These are phyloP conservation scores for Xestobium rufovillosum DNA, from an alignment of 2,888 invertebrate genomes.

Conservation along the genomic window DNA sequence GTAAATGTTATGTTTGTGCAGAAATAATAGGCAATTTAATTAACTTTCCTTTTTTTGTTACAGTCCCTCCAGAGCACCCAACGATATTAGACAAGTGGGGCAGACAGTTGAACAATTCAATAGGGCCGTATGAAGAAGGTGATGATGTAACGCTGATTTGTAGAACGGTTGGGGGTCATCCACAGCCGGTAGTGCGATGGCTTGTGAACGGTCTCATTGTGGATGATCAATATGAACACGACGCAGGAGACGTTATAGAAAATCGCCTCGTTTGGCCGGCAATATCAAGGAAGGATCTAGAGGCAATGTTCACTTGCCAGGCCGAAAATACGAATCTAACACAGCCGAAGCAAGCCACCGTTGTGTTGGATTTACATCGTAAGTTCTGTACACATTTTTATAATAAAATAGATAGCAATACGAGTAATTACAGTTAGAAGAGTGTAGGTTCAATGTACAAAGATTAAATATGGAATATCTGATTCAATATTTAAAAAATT, in stretches of 20 bases:
- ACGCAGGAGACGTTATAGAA: conserved; percentile 79
- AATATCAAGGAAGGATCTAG: conserved; percentile 70
- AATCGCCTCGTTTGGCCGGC: conserved; percentile 70
- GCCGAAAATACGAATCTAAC: conserved; percentile 79
- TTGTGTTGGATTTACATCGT: conserved; percentile 73
- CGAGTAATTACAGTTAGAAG: no score
- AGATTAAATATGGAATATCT: no score
- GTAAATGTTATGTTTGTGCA: no score
- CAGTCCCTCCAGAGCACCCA: conserved; percentile 84
- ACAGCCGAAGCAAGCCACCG: conserved; percentile 68
- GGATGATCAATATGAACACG: conserved; percentile 77
- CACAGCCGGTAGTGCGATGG: conserved; percentile 77
- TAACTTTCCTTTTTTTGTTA: conserved; percentile 36
- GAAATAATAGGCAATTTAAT: no score
- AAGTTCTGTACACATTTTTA: no score
- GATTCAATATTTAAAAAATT: no score
- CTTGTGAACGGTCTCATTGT: conserved; percentile 71
- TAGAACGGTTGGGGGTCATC: conserved; percentile 79
- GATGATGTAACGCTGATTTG: conserved; percentile 80
- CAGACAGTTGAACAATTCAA: conserved; percentile 69
- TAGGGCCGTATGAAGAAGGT: conserved; percentile 80
- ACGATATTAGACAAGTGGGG: conserved; percentile 81
- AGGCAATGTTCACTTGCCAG: conserved; percentile 81
- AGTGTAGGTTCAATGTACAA: no score
- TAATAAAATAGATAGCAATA: no score